Percentiles rank a stretch among this genome's conserved stretches.
Conservation (phyloP, 2,888 invertebrate species). For the Lumbricus terrestris region DNA sequence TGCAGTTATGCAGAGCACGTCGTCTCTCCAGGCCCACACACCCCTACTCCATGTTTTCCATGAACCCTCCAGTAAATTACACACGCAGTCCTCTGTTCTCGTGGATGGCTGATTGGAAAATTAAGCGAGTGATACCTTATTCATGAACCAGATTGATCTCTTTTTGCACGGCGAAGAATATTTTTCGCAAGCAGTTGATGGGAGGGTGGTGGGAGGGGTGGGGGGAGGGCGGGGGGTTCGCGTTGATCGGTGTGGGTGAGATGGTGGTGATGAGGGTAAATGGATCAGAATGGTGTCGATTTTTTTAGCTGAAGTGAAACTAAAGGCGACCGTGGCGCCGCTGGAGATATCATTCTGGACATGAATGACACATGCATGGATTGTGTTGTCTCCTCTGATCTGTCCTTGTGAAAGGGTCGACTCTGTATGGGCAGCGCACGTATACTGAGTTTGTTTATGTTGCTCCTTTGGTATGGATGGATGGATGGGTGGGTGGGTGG, state of each 20-base stretch:
- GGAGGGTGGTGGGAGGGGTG: too few relatives aligned
- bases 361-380: not conserved
- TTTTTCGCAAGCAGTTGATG: not conserved
- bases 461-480: not conserved
- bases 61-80: conserved; percentile 3
- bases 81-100: not conserved
- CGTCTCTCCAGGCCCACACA: not conserved
- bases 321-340: not conserved
- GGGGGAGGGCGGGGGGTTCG: not conserved
- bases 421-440: not conserved
- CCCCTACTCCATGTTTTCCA: not conserved
- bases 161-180: not conserved
- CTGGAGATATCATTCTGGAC: not conserved
- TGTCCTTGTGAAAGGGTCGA: not conserved
- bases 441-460: not conserved
- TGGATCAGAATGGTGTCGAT: not conserved
- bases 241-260: not conserved
- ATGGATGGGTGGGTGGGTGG: too few relatives aligned
- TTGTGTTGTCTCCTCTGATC: not conserved
- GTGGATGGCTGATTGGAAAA: not conserved
- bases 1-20: not conserved
- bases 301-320: not conserved
- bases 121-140: not conserved
- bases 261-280: not conserved
- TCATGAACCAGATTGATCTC: not conserved